Percentiles rank a stretch among this genome's conserved stretches.
These are phyloP conservation scores for Tinea pellionella DNA, from an alignment of 2,888 invertebrate genomes.

Conservation along the genomic window DNA sequence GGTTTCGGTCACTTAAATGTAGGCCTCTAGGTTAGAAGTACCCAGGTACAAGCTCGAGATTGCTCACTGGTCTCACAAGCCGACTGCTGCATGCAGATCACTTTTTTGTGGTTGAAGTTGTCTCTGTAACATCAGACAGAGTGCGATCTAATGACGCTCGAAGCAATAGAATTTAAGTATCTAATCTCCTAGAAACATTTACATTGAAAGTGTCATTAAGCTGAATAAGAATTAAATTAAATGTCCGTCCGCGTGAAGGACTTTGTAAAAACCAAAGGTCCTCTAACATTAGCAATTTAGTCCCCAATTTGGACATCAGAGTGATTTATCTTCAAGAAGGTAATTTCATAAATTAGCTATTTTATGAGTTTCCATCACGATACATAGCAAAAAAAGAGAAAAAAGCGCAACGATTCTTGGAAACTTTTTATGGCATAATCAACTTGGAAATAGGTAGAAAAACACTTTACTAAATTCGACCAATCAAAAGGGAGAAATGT, in stretches of 20 bases:
- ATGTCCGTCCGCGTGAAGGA: not conserved
- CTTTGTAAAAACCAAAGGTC: not conserved
- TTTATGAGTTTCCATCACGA: constrained; percentile 4
- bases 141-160: no score
- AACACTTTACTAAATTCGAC: not conserved
- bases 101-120: no score
- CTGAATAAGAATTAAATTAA: not conserved
- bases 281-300: not conserved
- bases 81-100: no score
- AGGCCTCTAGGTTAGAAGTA: no score
- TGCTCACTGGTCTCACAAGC: no score
- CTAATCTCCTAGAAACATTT: no score
- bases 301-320: constrained; percentile 5
- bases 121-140: no score
- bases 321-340: constrained; percentile 1
- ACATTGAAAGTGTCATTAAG: not conserved
- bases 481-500: not conserved
- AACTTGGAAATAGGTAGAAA: not conserved
- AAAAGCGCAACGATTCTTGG: not conserved
- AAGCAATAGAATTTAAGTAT: no score
- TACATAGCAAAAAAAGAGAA: not conserved
- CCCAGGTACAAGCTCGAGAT: no score
- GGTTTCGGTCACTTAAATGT: no score
- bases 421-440: constrained; percentile 2
- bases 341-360: constrained; percentile 5